Evolutionary conservation across 2,888 invertebrate species (phyloP).

Genomic region (Sarcophaga rosellei): DNA sequence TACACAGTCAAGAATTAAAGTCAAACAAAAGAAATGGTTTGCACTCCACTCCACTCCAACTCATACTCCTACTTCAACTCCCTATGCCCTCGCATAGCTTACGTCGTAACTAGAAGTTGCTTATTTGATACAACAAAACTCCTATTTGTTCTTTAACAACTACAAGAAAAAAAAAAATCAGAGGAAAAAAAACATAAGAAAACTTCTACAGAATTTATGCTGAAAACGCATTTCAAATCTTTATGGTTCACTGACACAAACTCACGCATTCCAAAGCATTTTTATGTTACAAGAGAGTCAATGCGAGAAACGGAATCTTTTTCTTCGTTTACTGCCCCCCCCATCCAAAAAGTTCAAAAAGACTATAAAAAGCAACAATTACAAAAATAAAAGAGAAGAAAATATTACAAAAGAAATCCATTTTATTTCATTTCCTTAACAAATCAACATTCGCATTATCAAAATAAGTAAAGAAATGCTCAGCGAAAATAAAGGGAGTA

Average conservation of each 20-base stretch:
- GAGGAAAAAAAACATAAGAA: too few species aligned
- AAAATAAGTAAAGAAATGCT: conserved; percentile 38
- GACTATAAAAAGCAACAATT: conserved; percentile 1
- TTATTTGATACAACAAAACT: too few species aligned
- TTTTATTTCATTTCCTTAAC: conserved; percentile 62
- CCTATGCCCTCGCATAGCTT: neutral
- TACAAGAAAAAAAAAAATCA: neutral
- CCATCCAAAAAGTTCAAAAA: conserved; percentile 25
- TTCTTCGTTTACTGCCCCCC: too few species aligned
- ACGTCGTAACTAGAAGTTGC: too few species aligned
- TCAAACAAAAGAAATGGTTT: conserved; percentile 27
- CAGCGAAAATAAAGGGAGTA: conserved; percentile 8
- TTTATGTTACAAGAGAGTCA: conserved; percentile 38
- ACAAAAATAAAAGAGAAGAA: neutral
- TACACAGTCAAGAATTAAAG: conserved; percentile 42
- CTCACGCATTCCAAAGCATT: conserved; percentile 33
- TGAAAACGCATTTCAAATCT: conserved; percentile 62
- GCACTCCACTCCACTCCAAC: too few species aligned
- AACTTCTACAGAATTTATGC: conserved; percentile 4
- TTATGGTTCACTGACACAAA: conserved; percentile 63
- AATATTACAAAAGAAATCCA: conserved; percentile 17
- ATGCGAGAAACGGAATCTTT: neutral
- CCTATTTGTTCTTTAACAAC: too few species aligned
- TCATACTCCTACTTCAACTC: too few species aligned
- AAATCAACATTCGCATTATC: conserved; percentile 61